Conservation (phyloP, 2,888 invertebrate genomes). For the Merodon equestris region DNA sequence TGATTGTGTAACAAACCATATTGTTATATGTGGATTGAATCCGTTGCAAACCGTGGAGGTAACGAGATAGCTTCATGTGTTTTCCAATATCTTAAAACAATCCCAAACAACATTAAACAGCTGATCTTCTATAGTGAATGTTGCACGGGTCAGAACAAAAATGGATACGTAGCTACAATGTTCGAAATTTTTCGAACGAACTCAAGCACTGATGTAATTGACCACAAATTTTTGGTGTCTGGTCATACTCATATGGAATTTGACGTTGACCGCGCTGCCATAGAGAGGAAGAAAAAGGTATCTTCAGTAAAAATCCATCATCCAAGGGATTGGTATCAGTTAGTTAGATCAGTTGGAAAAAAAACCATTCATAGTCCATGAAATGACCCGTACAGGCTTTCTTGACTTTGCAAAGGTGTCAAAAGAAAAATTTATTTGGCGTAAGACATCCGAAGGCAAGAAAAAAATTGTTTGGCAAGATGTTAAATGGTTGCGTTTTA, state of each 20-base stretch:
- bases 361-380: constrained; percentile 49
- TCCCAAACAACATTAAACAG: constrained; percentile 32
- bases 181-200: constrained; percentile 32
- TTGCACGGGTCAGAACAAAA: constrained; percentile 67
- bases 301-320: constrained; percentile 52
- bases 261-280: constrained; percentile 43
- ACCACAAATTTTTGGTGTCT: constrained; percentile 62
- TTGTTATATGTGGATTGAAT: constrained; percentile 68
- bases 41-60: constrained; percentile 58
- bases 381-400: constrained; percentile 54
- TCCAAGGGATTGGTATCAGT: constrained; percentile 60
- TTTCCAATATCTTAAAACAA: constrained; percentile 24
- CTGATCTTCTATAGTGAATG: constrained; percentile 63
- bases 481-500: constrained; percentile 56
- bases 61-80: constrained; percentile 66
- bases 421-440: constrained; percentile 58
- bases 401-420: constrained; percentile 27
- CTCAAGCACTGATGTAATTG: constrained; percentile 49
- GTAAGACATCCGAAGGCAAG: constrained; percentile 43
- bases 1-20: constrained; percentile 51
- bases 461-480: constrained; percentile 55
- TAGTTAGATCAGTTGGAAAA: constrained; percentile 50
- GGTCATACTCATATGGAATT: constrained; percentile 58
- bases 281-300: constrained; percentile 59
- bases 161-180: constrained; percentile 60